Percentiles rank a stretch among this genome's conserved stretches.
These are phyloP conservation scores for Anneissia japonica DNA, from an alignment of 35 echinoderm and acorn worm species.

Conservation along the genomic window DNA sequence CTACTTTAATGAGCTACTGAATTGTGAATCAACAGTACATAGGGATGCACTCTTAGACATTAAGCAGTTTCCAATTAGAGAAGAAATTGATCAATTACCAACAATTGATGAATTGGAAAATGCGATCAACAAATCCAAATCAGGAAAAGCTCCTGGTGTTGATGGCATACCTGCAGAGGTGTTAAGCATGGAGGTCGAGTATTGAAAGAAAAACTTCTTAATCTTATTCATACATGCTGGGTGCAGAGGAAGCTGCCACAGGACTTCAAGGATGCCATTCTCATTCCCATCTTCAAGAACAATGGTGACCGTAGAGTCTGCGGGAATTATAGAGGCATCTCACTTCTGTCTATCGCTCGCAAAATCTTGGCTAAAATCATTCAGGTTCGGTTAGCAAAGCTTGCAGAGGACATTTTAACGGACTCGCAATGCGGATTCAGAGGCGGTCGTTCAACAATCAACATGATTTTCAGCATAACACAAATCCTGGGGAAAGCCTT, in stretches of 20 bases:
- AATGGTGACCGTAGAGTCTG: background rate
- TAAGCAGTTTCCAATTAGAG: background rate
- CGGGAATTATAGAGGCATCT: slow-evolving; percentile 25
- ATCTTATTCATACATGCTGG: background rate
- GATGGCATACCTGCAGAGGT: background rate
- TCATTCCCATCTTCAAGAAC: background rate
- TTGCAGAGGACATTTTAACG: background rate
- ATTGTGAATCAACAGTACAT: too few relatives aligned
- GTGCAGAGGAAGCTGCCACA: background rate
- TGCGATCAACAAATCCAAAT: background rate
- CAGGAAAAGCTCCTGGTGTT: background rate
- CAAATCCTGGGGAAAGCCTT: background rate
- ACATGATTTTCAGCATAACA: background rate
- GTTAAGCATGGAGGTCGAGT: background rate
- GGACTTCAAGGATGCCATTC: background rate
- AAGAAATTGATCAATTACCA: background rate
- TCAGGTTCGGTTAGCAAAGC: background rate
- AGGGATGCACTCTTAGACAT: background rate
- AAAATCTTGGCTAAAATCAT: slow-evolving; percentile 28
- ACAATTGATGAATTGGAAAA: too few relatives aligned
- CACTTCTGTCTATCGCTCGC: slow-evolving; percentile 11
- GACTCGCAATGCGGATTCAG: slow-evolving; percentile 29
- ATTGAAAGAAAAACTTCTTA: background rate
- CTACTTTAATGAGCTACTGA: too few relatives aligned
- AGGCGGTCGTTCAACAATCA: background rate